Conservation (phyloP, 2,797 vertebrate genomes). For the Malurus splendens region DNA sequence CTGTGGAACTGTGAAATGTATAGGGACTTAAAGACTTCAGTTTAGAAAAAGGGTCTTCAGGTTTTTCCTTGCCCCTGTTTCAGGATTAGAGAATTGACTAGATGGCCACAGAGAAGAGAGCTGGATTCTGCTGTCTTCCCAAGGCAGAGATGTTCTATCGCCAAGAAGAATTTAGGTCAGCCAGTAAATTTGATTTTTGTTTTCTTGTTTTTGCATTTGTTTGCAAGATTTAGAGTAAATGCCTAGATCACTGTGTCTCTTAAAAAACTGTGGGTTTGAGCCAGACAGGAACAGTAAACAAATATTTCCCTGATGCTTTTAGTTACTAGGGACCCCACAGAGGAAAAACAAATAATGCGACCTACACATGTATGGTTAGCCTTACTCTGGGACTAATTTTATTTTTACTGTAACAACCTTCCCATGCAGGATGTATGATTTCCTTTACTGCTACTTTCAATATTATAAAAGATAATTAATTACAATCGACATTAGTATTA, state of each 20-base stretch:
- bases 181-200: background rate
- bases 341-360: background rate
- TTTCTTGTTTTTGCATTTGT: background rate
- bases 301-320: background rate
- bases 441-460: background rate
- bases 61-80: background rate
- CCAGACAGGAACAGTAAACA: background rate
- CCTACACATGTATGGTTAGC: background rate
- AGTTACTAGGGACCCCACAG: background rate
- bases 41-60: background rate
- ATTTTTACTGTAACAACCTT: background rate
- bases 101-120: background rate
- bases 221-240: background rate
- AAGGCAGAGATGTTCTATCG: background rate
- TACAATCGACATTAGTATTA: background rate
- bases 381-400: background rate
- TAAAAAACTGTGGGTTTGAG: background rate
- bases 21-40: background rate
- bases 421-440: background rate
- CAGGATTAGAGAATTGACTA: background rate
- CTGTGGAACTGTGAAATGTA: background rate
- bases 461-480: background rate
- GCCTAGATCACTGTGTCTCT: background rate
- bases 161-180: background rate
- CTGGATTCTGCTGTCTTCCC: background rate